These are phyloP conservation scores for Geococcyx californianus DNA, from an alignment of 2,113 vertebrate genomes.

Conservation along the genomic window DNA sequence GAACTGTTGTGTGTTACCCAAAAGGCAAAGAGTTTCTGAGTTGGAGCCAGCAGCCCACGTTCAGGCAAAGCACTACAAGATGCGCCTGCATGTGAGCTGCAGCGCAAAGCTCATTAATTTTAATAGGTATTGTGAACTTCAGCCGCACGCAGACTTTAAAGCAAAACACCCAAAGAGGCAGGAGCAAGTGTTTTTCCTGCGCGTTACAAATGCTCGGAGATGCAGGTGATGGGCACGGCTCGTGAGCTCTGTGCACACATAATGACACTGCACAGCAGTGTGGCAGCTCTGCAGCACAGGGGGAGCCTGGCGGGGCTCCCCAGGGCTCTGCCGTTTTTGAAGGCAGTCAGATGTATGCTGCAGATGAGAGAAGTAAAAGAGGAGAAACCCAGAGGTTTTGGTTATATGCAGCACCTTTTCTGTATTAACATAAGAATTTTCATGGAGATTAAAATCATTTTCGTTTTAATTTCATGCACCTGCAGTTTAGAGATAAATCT, in stretches of 20 bases:
- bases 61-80: background rate
- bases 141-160: background rate
- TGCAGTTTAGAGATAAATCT: background rate
- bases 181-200: background rate
- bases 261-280: fast-evolving
- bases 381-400: background rate
- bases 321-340: fast-evolving
- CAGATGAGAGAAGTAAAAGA: background rate
- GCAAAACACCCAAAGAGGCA: constrained; percentile 3
- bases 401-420: background rate
- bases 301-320: background rate
- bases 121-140: background rate
- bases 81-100: background rate
- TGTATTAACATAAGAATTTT: background rate
- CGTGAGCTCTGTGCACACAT: fast-evolving
- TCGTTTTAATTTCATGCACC: background rate
- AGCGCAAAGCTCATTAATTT: constrained; percentile 6
- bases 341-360: background rate
- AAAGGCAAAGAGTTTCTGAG: background rate
- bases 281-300: background rate
- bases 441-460: background rate
- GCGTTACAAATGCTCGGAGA: background rate
- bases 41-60: background rate
- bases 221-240: background rate
- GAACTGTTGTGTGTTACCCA: background rate